Evolutionary conservation across 2,113 vertebrate species (phyloP).

Genomic region (Nipponia nippon): DNA sequence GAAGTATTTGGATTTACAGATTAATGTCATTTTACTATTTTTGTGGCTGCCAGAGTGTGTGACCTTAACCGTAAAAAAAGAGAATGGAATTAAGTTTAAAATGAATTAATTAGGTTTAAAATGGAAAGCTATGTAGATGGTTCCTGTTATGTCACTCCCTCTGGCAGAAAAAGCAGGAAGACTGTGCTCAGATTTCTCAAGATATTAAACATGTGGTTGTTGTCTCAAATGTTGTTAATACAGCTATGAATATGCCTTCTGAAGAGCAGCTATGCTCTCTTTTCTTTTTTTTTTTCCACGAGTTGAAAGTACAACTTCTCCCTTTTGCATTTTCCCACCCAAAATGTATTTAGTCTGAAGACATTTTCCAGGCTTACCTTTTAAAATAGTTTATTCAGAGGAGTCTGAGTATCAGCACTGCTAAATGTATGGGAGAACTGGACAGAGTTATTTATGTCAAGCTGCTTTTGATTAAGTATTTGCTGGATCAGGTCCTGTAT

Average conservation of each 20-base stretch:
- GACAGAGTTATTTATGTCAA: background rate
- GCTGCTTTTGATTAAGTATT: background rate
- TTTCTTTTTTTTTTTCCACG: background rate
- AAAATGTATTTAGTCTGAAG: background rate
- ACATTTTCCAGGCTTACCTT: background rate
- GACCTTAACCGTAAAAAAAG: constrained; percentile 11
- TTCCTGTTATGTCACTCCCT: constrained; percentile 24
- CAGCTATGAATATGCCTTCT: background rate
- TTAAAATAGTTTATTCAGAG: background rate
- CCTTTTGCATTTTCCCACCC: background rate
- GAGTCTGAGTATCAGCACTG: background rate
- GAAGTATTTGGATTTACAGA: background rate
- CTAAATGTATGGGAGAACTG: background rate
- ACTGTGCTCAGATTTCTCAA: constrained; percentile 21
- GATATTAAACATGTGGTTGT: constrained; percentile 5
- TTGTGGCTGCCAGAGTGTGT: background rate
- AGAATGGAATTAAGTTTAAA: constrained; percentile 27
- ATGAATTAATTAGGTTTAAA: constrained; percentile 33
- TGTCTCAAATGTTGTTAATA: constrained; percentile 14
- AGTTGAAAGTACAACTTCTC: background rate
- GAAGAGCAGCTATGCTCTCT: background rate
- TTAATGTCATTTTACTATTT: background rate
- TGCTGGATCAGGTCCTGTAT: background rate
- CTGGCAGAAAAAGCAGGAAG: constrained; percentile 26
- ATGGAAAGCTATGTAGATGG: constrained; percentile 29